Evolutionary conservation across 2,888 invertebrate species (phyloP).

Genomic region (Hyles lineata): DNA sequence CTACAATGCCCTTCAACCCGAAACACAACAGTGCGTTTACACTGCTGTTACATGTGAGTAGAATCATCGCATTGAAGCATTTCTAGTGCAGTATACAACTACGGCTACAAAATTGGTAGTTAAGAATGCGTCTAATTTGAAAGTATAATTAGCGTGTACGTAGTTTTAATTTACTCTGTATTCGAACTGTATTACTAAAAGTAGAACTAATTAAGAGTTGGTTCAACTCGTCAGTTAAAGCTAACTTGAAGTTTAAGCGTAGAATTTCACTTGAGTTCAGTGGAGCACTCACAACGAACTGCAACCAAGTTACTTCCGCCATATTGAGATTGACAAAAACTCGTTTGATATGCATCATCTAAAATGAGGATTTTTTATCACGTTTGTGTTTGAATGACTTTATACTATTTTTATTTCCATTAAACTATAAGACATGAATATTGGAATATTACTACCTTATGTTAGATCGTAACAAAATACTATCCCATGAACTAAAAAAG

Average conservation of each 20-base stretch:
- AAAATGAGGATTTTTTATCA: background rate
- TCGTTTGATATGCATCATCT: background rate
- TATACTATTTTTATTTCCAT: too few species aligned
- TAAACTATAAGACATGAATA: too few species aligned
- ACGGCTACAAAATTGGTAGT: background rate
- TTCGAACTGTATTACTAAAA: slow-evolving; percentile 10
- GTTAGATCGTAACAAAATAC: too few species aligned
- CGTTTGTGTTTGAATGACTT: background rate
- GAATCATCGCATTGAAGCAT: too few species aligned
- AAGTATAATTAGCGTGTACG: background rate
- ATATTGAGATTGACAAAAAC: background rate
- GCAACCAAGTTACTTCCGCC: slow-evolving; percentile 11
- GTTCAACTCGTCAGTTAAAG: slow-evolving; percentile 19
- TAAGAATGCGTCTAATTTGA: background rate
- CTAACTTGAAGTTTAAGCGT: slow-evolving; percentile 16
- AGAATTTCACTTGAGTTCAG: slow-evolving; percentile 1
- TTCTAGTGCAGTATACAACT: too few species aligned
- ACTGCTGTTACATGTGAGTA: too few species aligned
- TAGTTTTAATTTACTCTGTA: slow-evolving; percentile 21
- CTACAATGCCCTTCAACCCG: too few species aligned
- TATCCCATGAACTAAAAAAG: too few species aligned
- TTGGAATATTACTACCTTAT: too few species aligned
- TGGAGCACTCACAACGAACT: background rate
- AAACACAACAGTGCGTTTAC: too few species aligned
- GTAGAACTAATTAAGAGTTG: slow-evolving; percentile 24